Evolutionary conservation across 2,888 invertebrate genomes (phyloP).

Genomic region (Cyclophora punctaria): DNA sequence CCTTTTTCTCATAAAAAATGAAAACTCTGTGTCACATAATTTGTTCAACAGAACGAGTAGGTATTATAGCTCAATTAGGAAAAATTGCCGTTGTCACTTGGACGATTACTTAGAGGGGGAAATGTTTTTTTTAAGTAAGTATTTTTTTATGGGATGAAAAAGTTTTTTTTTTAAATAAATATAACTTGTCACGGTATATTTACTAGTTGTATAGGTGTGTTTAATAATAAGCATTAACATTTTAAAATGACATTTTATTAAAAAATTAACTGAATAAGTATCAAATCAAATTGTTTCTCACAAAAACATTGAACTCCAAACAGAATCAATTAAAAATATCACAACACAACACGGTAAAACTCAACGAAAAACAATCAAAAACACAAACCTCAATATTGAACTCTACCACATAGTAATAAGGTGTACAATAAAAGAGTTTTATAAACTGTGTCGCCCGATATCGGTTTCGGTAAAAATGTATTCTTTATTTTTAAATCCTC

Average conservation of each 20-base stretch:
- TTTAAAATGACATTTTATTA: too few relatives aligned
- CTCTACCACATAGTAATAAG: too few relatives aligned
- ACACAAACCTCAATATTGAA: too few relatives aligned
- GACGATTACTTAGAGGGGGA: not conserved
- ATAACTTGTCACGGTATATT: too few relatives aligned
- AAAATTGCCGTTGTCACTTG: constrained; percentile 26
- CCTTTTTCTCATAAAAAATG: constrained; percentile 44
- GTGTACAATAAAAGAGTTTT: constrained; percentile 13
- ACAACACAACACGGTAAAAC: not conserved
- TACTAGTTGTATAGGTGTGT: too few relatives aligned
- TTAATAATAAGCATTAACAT: too few relatives aligned
- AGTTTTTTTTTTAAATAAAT: not conserved
- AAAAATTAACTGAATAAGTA: too few relatives aligned
- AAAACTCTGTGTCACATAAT: constrained; percentile 56
- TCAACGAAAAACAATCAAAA: too few relatives aligned
- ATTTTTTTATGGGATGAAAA: not conserved
- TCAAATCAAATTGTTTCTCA: too few relatives aligned
- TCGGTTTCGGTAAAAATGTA: too few relatives aligned
- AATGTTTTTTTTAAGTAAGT: not conserved
- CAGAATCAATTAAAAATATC: not conserved
- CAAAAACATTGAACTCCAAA: too few relatives aligned
- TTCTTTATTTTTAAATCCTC: constrained; percentile 18
- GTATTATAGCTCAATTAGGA: constrained; percentile 55
- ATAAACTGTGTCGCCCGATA: too few relatives aligned
- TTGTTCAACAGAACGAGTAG: constrained; percentile 37